Percentiles rank a stretch among this genome's conserved stretches.
These are phyloP conservation scores for Taxidea taxus DNA, from an alignment of 2,113 vertebrate genomes.

Conservation along the genomic window DNA sequence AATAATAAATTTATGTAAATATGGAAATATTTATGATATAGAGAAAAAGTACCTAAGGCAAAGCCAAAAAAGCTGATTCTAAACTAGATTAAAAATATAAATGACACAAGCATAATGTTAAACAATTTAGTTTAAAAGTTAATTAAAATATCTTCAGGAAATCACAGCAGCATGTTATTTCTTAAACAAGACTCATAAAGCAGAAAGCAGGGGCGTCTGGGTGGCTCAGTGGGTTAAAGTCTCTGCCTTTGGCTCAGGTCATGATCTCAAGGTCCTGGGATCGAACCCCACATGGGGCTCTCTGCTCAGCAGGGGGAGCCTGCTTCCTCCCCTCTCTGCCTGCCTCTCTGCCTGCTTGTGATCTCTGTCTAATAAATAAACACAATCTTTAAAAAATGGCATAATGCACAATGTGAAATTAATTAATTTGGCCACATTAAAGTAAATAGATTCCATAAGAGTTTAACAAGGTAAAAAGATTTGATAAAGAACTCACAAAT, in stretches of 20 bases:
- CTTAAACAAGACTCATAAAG: background rate
- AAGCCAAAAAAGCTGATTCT: background rate
- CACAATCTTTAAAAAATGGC: too few species aligned
- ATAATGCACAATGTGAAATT: background rate
- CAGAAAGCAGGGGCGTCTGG: too few species aligned
- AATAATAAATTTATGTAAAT: background rate
- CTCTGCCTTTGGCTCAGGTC: too few species aligned
- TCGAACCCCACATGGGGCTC: too few species aligned
- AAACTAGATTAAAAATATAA: background rate
- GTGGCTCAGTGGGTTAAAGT: too few species aligned
- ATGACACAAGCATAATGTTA: background rate
- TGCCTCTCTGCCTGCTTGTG: too few species aligned
- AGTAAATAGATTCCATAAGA: background rate
- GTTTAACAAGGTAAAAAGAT: background rate
- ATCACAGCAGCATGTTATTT: background rate
- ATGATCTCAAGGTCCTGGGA: too few species aligned
- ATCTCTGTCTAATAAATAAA: too few species aligned
- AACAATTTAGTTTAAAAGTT: background rate
- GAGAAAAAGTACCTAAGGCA: background rate
- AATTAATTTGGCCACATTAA: background rate
- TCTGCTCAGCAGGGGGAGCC: too few species aligned
- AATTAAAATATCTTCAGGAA: background rate
- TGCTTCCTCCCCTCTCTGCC: too few species aligned
- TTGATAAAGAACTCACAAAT: background rate
- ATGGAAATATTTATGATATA: background rate